Evolutionary conservation across 2,797 vertebrate species (phyloP).

Genomic region (Buceros bicornis): DNA sequence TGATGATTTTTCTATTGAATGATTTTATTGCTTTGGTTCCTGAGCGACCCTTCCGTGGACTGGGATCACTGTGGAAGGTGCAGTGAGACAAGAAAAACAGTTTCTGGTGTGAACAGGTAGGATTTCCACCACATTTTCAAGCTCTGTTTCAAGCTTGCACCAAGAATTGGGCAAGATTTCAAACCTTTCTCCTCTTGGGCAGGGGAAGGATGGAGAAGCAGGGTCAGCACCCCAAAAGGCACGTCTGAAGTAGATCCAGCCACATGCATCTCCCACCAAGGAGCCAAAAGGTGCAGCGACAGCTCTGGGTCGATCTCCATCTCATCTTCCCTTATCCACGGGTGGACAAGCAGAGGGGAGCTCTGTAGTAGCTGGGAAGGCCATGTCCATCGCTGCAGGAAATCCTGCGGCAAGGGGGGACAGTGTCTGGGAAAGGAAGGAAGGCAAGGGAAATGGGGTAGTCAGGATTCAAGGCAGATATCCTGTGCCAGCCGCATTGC

Average conservation of each 20-base stretch:
- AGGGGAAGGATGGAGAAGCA: background rate
- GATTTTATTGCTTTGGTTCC: background rate
- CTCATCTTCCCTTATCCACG: background rate
- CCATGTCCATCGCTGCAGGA: background rate
- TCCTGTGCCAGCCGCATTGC: background rate
- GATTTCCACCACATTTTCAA: background rate
- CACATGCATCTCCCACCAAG: background rate
- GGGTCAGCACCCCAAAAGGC: background rate
- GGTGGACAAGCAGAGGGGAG: too few species aligned
- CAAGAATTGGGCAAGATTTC: background rate
- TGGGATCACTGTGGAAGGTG: background rate
- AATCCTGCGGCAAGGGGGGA: background rate
- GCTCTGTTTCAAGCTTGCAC: background rate
- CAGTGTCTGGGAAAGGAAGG: background rate
- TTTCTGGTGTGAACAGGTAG: background rate
- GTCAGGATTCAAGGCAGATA: background rate
- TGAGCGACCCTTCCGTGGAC: background rate
- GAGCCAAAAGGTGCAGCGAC: background rate
- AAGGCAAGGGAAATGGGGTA: background rate
- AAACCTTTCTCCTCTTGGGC: background rate
- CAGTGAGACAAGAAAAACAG: background rate
- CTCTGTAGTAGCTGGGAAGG: background rate
- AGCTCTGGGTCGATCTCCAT: too few species aligned
- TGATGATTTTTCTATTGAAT: background rate
- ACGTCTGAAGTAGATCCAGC: background rate